A percentile compares a stretch with the other conserved stretches of the same genome.
phyloP scores from a whole-genome alignment of 2,113 vertebrate genomes.

The Erpornis zantholeuca region DNA sequence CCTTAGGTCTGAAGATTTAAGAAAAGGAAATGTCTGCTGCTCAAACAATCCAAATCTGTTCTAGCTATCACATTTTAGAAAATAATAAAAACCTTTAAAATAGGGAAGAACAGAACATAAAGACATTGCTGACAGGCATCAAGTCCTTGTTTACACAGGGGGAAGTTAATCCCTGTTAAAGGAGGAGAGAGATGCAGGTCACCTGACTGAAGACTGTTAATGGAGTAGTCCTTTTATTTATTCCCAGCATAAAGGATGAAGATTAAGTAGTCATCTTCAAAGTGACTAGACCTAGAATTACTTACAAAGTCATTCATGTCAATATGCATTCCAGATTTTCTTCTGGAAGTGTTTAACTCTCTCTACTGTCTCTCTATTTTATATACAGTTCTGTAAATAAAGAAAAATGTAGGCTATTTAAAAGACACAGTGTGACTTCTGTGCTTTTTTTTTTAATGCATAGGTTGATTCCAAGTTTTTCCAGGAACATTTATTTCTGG shows the following conservation, averaged over 20 bases:
- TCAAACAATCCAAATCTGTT: not conserved
- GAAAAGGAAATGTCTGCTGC: rapidly evolving
- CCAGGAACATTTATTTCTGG: not conserved
- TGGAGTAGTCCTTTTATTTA: not conserved
- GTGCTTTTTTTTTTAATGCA: rapidly evolving
- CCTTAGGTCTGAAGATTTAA: not conserved
- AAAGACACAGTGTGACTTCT: not conserved
- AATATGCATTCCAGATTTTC: not conserved
- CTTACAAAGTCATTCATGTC: not conserved
- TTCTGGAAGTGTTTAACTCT: not conserved
- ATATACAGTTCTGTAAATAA: not conserved
- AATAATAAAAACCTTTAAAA: too few species aligned
- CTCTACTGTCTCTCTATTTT: not conserved
- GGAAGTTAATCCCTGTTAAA: not conserved
- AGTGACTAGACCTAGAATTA: not conserved
- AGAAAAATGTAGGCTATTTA: not conserved
- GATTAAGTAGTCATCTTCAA: not conserved
- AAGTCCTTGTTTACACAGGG: not conserved
- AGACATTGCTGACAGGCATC: not conserved
- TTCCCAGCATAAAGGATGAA: not conserved
- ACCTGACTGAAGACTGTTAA: not conserved
- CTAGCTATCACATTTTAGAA: not conserved
- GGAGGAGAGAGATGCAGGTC: not conserved
- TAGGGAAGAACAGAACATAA: not conserved
- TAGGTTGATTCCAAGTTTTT: not conserved